Percentiles rank a stretch among this genome's conserved stretches.
These are phyloP conservation scores for Tauraco erythrolophus DNA, from an alignment of 2,113 vertebrate genomes.

Conservation along the genomic window DNA sequence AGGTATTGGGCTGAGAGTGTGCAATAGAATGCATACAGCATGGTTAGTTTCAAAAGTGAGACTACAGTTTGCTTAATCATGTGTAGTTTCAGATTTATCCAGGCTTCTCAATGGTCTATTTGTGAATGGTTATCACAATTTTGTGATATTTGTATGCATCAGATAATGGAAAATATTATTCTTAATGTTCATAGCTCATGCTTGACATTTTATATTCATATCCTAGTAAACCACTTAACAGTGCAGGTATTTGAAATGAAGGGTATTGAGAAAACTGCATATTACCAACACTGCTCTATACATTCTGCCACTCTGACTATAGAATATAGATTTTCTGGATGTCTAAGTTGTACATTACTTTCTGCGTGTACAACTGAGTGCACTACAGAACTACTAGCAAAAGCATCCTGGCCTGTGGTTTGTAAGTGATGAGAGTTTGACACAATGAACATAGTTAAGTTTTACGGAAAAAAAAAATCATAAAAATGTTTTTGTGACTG, in stretches of 20 bases:
- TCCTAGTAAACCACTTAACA: background rate
- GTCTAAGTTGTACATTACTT: background rate
- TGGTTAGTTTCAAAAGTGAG: background rate
- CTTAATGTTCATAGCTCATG: background rate
- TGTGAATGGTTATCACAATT: background rate
- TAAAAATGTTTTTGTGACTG: fast-evolving
- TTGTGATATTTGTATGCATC: background rate
- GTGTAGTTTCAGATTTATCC: background rate
- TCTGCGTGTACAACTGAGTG: fast-evolving
- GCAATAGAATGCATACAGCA: background rate
- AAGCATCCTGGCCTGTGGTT: background rate
- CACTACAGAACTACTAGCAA: background rate
- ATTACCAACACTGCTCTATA: background rate
- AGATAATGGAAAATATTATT: background rate
- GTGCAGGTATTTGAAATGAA: fast-evolving
- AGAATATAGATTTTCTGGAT: background rate
- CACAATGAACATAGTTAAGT: background rate
- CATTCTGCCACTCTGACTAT: background rate
- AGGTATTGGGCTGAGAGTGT: background rate
- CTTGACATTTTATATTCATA: background rate
- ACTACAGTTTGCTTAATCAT: background rate
- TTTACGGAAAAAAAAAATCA: background rate
- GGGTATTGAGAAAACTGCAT: background rate
- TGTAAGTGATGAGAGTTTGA: background rate
- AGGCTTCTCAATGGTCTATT: background rate